A percentile compares a stretch with the other conserved stretches of the same genome.
phyloP scores from a whole-genome alignment of 1,140 invertebrate species.

The Trachymyrmex septentrionalis region DNA sequence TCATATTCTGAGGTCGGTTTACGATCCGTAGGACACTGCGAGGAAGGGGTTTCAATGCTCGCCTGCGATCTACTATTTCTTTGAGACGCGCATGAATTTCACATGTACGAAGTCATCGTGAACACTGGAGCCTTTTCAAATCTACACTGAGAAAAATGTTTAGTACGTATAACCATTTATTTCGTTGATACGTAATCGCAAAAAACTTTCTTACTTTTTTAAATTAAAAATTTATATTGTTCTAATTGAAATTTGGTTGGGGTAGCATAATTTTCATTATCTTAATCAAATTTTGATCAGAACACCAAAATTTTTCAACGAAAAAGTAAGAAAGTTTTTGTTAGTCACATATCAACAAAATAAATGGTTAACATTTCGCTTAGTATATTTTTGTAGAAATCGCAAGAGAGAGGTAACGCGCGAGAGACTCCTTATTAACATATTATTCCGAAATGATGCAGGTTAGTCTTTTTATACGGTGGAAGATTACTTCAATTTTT shows the following conservation, averaged over 20 bases:
- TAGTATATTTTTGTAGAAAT: background rate
- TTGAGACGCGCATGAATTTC: background rate
- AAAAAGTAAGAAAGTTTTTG: too few species aligned
- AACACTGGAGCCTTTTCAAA: background rate
- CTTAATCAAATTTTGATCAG: too few species aligned
- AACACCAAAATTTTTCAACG: too few species aligned
- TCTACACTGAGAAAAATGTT: too few species aligned
- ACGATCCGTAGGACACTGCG: background rate
- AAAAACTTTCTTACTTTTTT: too few species aligned
- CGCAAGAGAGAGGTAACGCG: background rate
- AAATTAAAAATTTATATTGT: too few species aligned
- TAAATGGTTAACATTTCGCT: too few species aligned
- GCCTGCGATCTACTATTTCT: background rate
- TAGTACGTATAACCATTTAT: too few species aligned
- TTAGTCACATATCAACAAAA: too few species aligned
- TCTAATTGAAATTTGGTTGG: too few species aligned
- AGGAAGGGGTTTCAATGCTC: conserved; percentile 22
- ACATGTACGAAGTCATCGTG: background rate
- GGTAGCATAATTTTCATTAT: too few species aligned
- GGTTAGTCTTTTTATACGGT: background rate
- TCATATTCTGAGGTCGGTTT: conserved; percentile 22
- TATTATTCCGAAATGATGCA: conserved; percentile 29
- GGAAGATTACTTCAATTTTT: conserved; percentile 37
- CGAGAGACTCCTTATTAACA: background rate
- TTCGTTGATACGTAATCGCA: too few species aligned